Base-by-base conservation (phyloP, 2,888 invertebrate genomes). In the Stenchaetothrips biformis region DNA sequence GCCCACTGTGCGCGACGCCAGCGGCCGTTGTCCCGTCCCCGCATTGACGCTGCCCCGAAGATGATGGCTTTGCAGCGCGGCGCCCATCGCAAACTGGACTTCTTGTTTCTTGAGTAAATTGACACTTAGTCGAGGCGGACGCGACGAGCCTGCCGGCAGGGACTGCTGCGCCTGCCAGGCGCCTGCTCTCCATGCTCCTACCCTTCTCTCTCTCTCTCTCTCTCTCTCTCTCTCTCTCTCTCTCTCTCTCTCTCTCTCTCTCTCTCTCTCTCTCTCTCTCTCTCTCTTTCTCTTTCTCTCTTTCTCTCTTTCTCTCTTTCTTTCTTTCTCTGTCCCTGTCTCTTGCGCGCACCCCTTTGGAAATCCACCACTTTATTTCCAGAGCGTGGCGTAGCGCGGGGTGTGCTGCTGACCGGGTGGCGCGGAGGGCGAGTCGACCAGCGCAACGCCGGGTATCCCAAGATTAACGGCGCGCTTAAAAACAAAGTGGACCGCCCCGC, bases 321-420 rank as follows among this genome's bases (percentile, higher is more conserved):
- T 37, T n/a, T n/a, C n/a, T n/a, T n/a, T n/a, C n/a, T n/a, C n/a
- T n/a, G n/a, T n/a, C n/a, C n/a, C n/a, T n/a, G n/a, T n/a, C n/a
- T n/a, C n/a, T n/a, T n/a, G n/a, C n/a, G n/a, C n/a, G n/a, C n/a
- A n/a, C 37, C 37, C 37, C 6, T 67, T 21, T 21, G 67, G 6
- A 21, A 67, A 67, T 67, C 67, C 67, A 2, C 67, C 67, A 21
- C n/a, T 67, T 67, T 67, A 67, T 67, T 67, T 67, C 9, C 67
- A 67, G 21, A 53, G 13, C 9, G 53, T 7, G 6, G 53, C 53
- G 2, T 9, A 2, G 53, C 13, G 13, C 2, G 53, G 13, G 9
- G 13, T 16, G 16, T n/a, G 67, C 67, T 21, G 67, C 67, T 67
- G 67, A 67, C 67, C 67, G 67, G 67, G 16, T 53, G 53, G 53